These are phyloP conservation scores for Phania funesta DNA, from an alignment of 2,888 invertebrate species.

Conservation along the genomic window DNA sequence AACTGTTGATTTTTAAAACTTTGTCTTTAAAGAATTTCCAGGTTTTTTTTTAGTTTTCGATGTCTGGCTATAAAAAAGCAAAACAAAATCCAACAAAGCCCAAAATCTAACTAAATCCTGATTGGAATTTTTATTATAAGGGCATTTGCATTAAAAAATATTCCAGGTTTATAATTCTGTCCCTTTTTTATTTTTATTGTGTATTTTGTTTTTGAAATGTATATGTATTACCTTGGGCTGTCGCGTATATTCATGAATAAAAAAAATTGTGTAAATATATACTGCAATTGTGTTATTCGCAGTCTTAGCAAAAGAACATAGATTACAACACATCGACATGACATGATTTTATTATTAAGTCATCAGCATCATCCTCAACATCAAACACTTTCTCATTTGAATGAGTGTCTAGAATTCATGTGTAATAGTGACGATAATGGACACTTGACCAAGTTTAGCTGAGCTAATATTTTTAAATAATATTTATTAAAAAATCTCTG, in stretches of 20 bases:
- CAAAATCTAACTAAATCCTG: too few species aligned
- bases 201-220: constrained; percentile 6
- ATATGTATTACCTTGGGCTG: too few species aligned
- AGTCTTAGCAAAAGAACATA: constrained; percentile 17
- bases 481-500: not conserved
- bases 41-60: too few species aligned
- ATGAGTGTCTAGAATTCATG: not conserved
- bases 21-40: too few species aligned
- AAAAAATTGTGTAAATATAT: constrained; percentile 12
- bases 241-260: not conserved
- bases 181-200: not conserved
- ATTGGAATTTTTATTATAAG: too few species aligned
- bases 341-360: constrained; percentile 53
- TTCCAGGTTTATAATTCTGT: constrained; percentile 10
- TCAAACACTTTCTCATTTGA: not conserved
- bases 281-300: not conserved
- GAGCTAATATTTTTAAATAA: constrained; percentile 22
- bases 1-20: too few species aligned
- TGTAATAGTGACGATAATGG: not conserved
- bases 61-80: too few species aligned
- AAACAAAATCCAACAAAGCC: not conserved
- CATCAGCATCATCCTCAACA: constrained; percentile 7
- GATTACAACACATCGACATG: too few species aligned
- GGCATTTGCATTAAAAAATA: too few species aligned
- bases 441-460: not conserved